Base-by-base conservation (phyloP, 2,113 vertebrate species). In the Protomyctophum bolini region DNA sequence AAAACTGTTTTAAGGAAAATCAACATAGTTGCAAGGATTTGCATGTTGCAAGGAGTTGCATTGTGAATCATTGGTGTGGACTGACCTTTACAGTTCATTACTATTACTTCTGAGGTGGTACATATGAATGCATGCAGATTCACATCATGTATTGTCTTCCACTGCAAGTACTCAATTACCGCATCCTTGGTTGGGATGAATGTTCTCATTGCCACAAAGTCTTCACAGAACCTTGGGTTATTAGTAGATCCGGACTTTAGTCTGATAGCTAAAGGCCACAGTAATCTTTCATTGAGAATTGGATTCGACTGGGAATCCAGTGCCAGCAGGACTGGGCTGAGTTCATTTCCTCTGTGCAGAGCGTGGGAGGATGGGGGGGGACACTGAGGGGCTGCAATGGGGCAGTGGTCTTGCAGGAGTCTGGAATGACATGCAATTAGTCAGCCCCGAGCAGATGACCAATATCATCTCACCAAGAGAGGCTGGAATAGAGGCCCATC, bases 281-380 rank as follows among this genome's bases (percentile, higher is more conserved):
- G 55, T 74, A 93, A 94, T 95, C 91, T 95, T 94, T 92, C 73
- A 76, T n/a, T 66, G 49, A 80, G 66, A 79, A 85, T 77, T 70
- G 60, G 51, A 75, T 83, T 67, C 80, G 66, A 83, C 33, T 92
- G 93, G 92, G 81, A 92, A 93, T 94, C 94, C 92, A 85, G 80
- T 88, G 81, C 91, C 89, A 90, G 91, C 91, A 87, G 92, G 84
- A 87, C 90, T 90, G 76, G 65, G 92, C 86, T 84, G 78, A 89
- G 85, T 83, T 93, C 88, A 93, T 94, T 95, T 96, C 94, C 94
- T 95, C 86, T 41, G 76, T 91, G 92, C 90, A 89, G 92, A 87
- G 88, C 88, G 85, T 89, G 77, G 91, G 91, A 88, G 91, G 90
- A 33, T 12, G 75, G 80, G 41, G 60, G 41, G 9, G 46, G 28